Evolutionary conservation across 2,797 vertebrate species (phyloP).

Genomic region (Simalia tracyae): DNA sequence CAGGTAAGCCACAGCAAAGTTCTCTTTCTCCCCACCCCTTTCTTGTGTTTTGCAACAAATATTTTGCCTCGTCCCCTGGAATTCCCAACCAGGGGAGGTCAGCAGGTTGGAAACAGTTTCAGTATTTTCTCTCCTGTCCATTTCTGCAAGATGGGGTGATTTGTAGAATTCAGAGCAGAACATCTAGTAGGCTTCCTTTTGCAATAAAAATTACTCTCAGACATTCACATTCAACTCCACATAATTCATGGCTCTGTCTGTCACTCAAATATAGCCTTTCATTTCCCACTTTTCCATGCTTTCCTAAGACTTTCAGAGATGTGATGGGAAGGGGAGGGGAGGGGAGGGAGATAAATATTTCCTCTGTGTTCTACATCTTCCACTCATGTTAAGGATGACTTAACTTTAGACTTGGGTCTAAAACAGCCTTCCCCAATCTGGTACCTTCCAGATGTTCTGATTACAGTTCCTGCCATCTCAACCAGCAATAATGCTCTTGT

Average conservation of each 20-base stretch:
- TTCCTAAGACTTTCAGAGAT: not conserved
- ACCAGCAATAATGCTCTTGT: too few relatives aligned
- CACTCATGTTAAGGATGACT: not conserved
- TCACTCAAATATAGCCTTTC: not conserved
- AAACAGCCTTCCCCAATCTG: not conserved
- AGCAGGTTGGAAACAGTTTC: not conserved
- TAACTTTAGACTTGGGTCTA: not conserved
- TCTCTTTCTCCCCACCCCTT: not conserved
- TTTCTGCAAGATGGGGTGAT: not conserved
- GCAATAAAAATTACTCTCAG: not conserved
- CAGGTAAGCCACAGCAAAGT: not conserved
- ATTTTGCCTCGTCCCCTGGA: not conserved
- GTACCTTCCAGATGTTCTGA: too few relatives aligned
- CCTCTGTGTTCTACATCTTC: not conserved
- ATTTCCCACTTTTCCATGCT: not conserved
- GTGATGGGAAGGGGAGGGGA: not conserved
- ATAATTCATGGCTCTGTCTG: not conserved
- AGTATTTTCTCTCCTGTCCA: not conserved
- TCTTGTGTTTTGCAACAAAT: not conserved
- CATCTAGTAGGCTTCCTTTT: not conserved
- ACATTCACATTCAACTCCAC: not conserved
- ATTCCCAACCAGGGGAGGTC: not conserved
- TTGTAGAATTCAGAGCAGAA: not conserved
- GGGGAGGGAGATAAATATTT: not conserved
- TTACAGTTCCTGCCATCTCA: not conserved